phyloP scores from a whole-genome alignment of 2,888 invertebrate species.

The Selenia dentaria region DNA sequence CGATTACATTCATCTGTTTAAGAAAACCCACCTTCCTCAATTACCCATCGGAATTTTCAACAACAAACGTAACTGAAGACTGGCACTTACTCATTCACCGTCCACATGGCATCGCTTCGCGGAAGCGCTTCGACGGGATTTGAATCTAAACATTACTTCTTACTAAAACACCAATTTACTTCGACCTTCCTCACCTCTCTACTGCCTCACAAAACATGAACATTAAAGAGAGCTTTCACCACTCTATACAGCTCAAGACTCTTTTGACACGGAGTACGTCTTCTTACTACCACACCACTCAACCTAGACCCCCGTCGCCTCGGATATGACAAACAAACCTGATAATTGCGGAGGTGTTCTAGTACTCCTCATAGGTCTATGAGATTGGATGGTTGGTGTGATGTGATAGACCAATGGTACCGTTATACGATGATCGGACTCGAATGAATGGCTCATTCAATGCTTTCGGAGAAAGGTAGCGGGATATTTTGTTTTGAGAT shows the following conservation, averaged over 20 bases:
- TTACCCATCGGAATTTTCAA: slow-evolving; percentile 47
- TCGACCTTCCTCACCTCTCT: slow-evolving; percentile 36
- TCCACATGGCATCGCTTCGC: slow-evolving; percentile 64
- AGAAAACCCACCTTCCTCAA: slow-evolving; percentile 27
- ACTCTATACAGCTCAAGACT: slow-evolving; percentile 1
- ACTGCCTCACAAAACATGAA: slow-evolving; percentile 2
- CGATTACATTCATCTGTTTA: slow-evolving; percentile 19
- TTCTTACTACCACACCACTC: slow-evolving; percentile 20
- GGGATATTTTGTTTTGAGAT: slow-evolving; percentile 63
- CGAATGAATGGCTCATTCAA: slow-evolving; percentile 77
- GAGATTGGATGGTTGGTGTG: slow-evolving; percentile 33
- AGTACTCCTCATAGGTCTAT: slow-evolving; percentile 29
- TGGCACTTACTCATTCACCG: slow-evolving; percentile 43
- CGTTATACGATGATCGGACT: slow-evolving; percentile 71
- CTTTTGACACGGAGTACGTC: slow-evolving; percentile 10
- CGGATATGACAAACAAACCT: not conserved
- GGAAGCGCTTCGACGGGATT: slow-evolving; percentile 70
- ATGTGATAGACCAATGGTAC: slow-evolving; percentile 69
- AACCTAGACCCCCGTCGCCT: slow-evolving; percentile 3
- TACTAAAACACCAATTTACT: slow-evolving; percentile 43
- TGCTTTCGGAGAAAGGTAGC: slow-evolving; percentile 65
- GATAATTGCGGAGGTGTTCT: not conserved
- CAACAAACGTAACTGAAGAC: slow-evolving; percentile 31
- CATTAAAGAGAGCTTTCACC: not conserved
- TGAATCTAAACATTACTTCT: slow-evolving; percentile 78